Base-by-base conservation (phyloP, 2,888 invertebrate genomes). In the Meghimatium bilineatum region DNA sequence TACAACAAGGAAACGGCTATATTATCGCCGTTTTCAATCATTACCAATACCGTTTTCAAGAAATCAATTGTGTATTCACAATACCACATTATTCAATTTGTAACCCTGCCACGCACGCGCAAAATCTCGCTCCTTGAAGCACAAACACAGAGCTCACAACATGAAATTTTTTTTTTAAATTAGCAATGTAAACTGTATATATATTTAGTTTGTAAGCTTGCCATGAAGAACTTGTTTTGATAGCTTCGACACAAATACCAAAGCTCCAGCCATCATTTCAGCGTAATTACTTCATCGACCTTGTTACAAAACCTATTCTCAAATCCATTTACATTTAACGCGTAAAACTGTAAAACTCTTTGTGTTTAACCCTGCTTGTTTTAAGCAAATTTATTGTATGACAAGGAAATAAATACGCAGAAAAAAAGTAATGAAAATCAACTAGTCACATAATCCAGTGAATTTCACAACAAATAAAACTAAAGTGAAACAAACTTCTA, bases 271-370 rank as follows among this genome's bases (percentile, higher is more conserved):
- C 36, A 76, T 60, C 76, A 76, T 34, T 56, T 56, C 36, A 34
- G 10, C 76, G 36, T 76, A 76, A 76, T 76, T 76, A 76, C 76
- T 76, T 60, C 76, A 76, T 76, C 36, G 76, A 20, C 76, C 36
- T 17, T 29, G 60, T 76, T 76, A 60, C 76, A 76, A 38, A 26
- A 26, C 38, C 26, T 23, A 5, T 38, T 38, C 36, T 67, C 67
- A 32, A 29, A 34, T 14, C 67, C 34, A 67, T 67, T 67, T 67
- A 20, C 23, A 8, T 67, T 67, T 56, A 56, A 56, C 56, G 20
- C 56, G 56, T 56, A 20, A 20, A 14, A 56, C 56, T 56, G 56
- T 56, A 56, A 3, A 56, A 8, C 17, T 23, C 20, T 23, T 56
- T 8, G 8, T 56, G 2, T 6, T 56, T 56, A 23, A 14, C 2